Evolutionary conservation across 2,113 vertebrate genomes (phyloP).

Genomic region (Miniopterus natalensis): DNA sequence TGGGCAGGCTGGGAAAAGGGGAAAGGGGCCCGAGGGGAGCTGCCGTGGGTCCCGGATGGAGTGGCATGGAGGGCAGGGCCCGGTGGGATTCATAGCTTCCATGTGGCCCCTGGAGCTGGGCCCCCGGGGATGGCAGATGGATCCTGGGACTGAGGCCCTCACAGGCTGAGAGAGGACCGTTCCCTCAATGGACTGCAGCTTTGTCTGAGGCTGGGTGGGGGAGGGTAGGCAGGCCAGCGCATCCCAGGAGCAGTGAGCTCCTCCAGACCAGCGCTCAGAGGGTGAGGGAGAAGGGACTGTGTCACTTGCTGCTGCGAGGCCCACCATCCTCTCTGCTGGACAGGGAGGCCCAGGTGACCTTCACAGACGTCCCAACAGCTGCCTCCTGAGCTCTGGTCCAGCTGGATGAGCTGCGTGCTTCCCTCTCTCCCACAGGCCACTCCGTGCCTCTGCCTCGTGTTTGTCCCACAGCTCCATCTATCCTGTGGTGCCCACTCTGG

Average conservation of each 20-base stretch:
- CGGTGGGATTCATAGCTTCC: fast-evolving
- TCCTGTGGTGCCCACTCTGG: not conserved
- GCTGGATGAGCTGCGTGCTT: not conserved
- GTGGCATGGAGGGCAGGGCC: not conserved
- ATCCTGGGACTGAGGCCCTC: not conserved
- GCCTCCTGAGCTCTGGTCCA: too few species aligned
- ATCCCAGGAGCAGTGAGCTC: not conserved
- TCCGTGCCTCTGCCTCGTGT: not conserved
- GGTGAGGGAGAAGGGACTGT: not conserved
- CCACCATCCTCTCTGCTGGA: not conserved
- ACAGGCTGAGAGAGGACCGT: not conserved
- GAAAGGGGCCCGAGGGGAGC: not conserved
- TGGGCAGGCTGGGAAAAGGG: not conserved
- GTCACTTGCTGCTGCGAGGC: not conserved
- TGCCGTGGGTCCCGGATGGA: fast-evolving
- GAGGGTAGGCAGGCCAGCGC: not conserved
- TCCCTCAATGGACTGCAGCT: not conserved
- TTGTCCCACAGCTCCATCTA: not conserved
- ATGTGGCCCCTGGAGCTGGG: fast-evolving
- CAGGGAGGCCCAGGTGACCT: not conserved
- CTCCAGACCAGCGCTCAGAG: fast-evolving
- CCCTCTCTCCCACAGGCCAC: not conserved
- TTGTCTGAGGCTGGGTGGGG: not conserved
- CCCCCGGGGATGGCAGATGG: not conserved
- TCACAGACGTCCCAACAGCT: not conserved